A percentile compares a stretch with the other conserved stretches of the same genome.
Conservation (phyloP, 2,888 invertebrate genomes). For the Rhagonycha fulva region DNA sequence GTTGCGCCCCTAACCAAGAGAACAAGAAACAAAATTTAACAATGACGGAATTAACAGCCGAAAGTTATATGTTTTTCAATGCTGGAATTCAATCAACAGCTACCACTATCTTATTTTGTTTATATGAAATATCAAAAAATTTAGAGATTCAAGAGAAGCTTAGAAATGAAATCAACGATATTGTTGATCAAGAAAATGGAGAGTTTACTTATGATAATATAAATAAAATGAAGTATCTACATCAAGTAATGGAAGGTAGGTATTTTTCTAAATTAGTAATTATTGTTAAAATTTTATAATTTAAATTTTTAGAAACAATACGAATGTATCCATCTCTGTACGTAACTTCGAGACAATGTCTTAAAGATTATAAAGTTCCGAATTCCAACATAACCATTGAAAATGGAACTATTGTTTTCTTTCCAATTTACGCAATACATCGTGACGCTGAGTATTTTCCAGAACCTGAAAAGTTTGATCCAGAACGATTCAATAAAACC, state of each 20-base stretch:
- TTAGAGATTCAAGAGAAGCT: neutral
- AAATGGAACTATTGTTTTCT: neutral
- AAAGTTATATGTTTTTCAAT: neutral
- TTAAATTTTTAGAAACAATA: neutral
- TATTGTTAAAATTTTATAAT: neutral
- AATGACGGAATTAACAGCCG: neutral
- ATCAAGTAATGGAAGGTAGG: neutral
- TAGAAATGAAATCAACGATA: neutral
- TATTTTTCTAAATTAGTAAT: neutral
- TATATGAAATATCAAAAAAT: neutral
- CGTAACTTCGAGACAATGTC: neutral
- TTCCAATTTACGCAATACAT: neutral
- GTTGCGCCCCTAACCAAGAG: too few species aligned
- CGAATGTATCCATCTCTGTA: neutral
- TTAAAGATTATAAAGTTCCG: neutral
- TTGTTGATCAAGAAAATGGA: neutral
- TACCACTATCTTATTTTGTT: neutral
- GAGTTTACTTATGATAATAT: neutral
- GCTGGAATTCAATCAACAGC: neutral
- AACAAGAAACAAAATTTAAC: neutral
- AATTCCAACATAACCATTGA: neutral
- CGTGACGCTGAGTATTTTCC: neutral
- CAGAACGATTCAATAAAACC: neutral
- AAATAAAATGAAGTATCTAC: neutral
- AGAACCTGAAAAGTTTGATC: neutral